Percentiles rank a stretch among this genome's conserved stretches.
Conservation (phyloP, 2,888 invertebrate species). For the Physocephala rufipes region DNA sequence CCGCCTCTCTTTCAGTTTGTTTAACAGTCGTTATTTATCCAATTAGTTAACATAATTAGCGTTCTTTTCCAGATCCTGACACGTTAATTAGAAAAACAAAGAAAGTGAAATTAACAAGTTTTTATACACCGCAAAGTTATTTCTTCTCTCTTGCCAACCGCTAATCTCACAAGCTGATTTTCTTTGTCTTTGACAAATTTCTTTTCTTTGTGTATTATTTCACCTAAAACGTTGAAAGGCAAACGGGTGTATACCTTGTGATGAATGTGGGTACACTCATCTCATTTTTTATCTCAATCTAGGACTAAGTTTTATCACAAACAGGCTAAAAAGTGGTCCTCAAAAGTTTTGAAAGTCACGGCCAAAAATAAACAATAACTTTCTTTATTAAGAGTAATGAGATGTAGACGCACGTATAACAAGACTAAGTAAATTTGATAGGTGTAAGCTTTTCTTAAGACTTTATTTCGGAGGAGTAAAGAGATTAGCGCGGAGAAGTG, state of each 20-base stretch:
- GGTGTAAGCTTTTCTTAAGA: not conserved
- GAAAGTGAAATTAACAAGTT: constrained; percentile 61
- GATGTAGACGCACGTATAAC: not conserved
- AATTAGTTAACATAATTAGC: constrained; percentile 2
- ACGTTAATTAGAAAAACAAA: constrained; percentile 55
- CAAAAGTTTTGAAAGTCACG: constrained; percentile 21
- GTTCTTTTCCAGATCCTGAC: constrained; percentile 43
- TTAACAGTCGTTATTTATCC: not conserved
- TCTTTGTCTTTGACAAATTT: not conserved
- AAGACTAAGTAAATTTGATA: not conserved
- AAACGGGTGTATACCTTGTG: constrained; percentile 37
- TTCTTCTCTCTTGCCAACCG: not conserved
- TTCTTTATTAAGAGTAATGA: too few species aligned
- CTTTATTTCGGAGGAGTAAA: too few species aligned
- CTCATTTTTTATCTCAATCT: constrained; percentile 60
- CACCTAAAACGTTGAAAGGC: not conserved
- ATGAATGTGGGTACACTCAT: constrained; percentile 55
- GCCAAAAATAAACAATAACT: not conserved
- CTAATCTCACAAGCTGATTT: too few species aligned
- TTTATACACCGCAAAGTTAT: constrained; percentile 30
- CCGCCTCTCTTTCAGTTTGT: too few species aligned
- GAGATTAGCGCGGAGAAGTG: too few species aligned
- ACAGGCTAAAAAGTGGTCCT: constrained; percentile 37
- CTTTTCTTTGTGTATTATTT: not conserved
- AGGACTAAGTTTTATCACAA: constrained; percentile 54